Percentiles rank a stretch among this genome's conserved stretches.
Conservation (phyloP, 2,113 vertebrate genomes). For the Hydrolagus affinis region DNA sequence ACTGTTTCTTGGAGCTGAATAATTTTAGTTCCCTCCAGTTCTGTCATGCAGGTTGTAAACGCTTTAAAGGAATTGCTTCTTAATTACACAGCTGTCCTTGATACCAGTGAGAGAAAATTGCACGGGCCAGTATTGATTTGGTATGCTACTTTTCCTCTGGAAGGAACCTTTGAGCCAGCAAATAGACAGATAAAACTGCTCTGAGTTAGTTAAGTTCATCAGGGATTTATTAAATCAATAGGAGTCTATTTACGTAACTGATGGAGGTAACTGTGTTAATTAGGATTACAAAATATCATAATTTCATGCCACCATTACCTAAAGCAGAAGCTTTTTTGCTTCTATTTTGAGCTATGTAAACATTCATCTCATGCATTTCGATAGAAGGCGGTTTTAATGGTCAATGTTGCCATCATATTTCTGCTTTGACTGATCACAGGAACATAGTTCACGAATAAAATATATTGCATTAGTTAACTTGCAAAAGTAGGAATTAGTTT, state of each 20-base stretch:
- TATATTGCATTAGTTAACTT: too few relatives aligned
- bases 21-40: conserved; percentile 41
- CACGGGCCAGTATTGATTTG: conserved; percentile 69
- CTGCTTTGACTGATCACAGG: too few relatives aligned
- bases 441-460: too few relatives aligned
- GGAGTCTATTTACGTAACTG: conserved; percentile 59
- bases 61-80: conserved; percentile 64
- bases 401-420: too few relatives aligned
- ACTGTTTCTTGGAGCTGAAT: conserved; percentile 37
- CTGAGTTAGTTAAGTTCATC: conserved; percentile 48
- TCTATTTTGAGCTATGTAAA: too few relatives aligned
- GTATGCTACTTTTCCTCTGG: conserved; percentile 60
- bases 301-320: conserved; percentile 40
- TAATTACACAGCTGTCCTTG: conserved; percentile 65
- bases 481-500: too few relatives aligned
- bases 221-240: conserved; percentile 65
- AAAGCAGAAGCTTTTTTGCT: background rate
- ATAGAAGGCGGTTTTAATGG: too few relatives aligned
- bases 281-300: conserved; percentile 56
- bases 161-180: conserved; percentile 55
- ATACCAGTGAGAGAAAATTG: conserved; percentile 64
- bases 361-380: too few relatives aligned
- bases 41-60: conserved; percentile 43
- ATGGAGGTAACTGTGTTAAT: conserved; percentile 57
- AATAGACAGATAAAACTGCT: conserved; percentile 50